Percentiles rank a stretch among this genome's conserved stretches.
Conservation (phyloP, 2,797 vertebrate species). For the Coregonus ussuriensis region DNA sequence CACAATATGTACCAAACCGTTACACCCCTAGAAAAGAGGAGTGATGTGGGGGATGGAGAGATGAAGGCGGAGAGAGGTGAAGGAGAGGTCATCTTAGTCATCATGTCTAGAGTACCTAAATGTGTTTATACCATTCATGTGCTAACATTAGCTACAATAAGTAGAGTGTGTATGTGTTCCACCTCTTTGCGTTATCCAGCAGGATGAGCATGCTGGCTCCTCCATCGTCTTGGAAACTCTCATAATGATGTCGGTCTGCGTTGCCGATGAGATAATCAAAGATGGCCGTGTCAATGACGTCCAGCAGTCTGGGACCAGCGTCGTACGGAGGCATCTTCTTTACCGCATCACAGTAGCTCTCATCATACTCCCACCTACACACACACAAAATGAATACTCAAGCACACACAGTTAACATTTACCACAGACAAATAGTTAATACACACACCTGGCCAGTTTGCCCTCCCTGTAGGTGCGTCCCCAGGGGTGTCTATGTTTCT, state of each 20-base stretch:
- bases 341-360: slow-evolving; percentile 96
- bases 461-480: slow-evolving; percentile 97
- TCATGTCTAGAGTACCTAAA: too few species aligned
- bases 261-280: slow-evolving; percentile 98
- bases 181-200: slow-evolving; percentile 98
- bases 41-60: too few species aligned
- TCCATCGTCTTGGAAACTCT: slow-evolving; percentile 97
- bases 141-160: too few species aligned
- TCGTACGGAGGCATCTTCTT: slow-evolving; percentile 98
- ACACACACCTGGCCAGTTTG: slow-evolving; percentile 90
- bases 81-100: too few species aligned
- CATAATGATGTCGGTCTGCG: slow-evolving; percentile 96
- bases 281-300: slow-evolving; percentile 93
- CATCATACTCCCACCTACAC: slow-evolving; percentile 95
- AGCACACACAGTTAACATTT: not conserved
- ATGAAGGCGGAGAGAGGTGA: too few species aligned
- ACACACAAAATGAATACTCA: not conserved
- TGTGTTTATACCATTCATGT: too few species aligned
- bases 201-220: slow-evolving; percentile 98
- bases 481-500: slow-evolving; percentile 98
- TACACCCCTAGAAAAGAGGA: too few species aligned
- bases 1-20: too few species aligned
- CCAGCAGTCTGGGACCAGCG: slow-evolving; percentile 90
- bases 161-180: slow-evolving; percentile 2
- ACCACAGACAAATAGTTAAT: not conserved